Base-by-base conservation (phyloP, 2,113 vertebrate genomes). In the Neodontobutis hainanensis region DNA sequence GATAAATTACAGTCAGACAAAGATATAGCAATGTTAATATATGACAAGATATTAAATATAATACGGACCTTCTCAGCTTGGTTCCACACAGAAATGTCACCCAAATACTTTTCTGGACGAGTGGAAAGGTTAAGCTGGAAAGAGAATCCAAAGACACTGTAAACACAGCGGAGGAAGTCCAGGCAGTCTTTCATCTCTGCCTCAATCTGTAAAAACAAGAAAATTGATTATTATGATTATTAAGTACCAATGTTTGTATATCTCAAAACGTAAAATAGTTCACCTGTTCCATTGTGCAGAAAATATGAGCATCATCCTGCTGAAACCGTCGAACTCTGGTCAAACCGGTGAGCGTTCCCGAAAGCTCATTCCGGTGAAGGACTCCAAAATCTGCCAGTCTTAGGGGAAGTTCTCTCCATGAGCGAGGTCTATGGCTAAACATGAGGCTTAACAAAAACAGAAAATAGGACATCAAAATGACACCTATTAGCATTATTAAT, bases 301-400 rank as follows among this genome's bases (percentile, higher is more conserved):
- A 99, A 80, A 99, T 96, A 87, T 99, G 97, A 8, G 96, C 96
- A 2, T 98, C 97, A 4, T 99, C 97, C 86, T 98, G 97, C 51
- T 99, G 95, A 89, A 99, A 99, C 35, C 96, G 94, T 0, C 97
- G 89, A 0, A 98, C 95, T 45, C 94, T 89, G 48, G 95, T 97
- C 69, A 98, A 90, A 38, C 96, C 96, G 0, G 92, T 95, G 10
- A 99, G 83, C 0, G 95, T 91, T 27, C 95, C 96, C 0, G 94
- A 96, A n/a, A 96, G 92, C 43, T 99, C 96, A 1, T 97, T 98
- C 58, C 96, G 91, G 61, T 99, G 97, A 52, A 99, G 93, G 51
- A 97, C 95, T 4, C 97, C 97, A 42, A 99, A 98, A 55, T 99
- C 97, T 4, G 97, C 97, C 58, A 96, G 73, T 66, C 97, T 93